Evolutionary conservation across 2,888 invertebrate genomes (phyloP), one percentile per base, ranked within the genome.

Genomic region (Netelia melanura): DNA sequence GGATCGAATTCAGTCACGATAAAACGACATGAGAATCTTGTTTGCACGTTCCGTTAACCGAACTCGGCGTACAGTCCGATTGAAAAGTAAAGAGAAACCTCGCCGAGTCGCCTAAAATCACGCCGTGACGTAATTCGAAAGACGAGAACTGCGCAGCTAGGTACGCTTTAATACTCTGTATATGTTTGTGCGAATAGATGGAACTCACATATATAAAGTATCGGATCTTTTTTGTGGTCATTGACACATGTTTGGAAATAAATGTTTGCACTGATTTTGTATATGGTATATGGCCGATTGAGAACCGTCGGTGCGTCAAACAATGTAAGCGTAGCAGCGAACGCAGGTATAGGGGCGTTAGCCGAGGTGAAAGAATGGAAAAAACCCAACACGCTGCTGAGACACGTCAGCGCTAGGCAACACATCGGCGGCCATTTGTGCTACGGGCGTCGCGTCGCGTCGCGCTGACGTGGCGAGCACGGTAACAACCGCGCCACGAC

Each of bases 121-220:
- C 88, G 88, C 56, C 81, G 87, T 88, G 87, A 88, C 88, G 88
- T 74, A 79, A 85, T 76, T 68, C 77, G 70, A 61, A 74, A 82
- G 79, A 85, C 38, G 38, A 38, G 38, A 82, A 87, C 86, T 88
- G 88, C 88, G 88, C 87, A 87, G 88, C 85, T 84, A 70, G 58
- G 56, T 30, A 64, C 44, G 52, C 38, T 38, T 8, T 38, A 52
- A 61, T 52, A 48, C 11, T 52, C 17, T 17, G 30, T 0, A 17
- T 23, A 65, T 10, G 11, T 43, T 21, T 64, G 52, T 62, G 14
- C 1, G 10, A 9, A 58, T 67, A 30, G 17, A 48, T 44, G 2
- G 2, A n/a, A 64, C 8, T 38, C 30, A 64, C 62, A 44, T 10
- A 67, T 58, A n/a, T 25, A 44, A 44, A 65, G 62, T 3, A 10